Conservation (phyloP, 2,113 vertebrate species). For the Cranoglanis bouderius region DNA sequence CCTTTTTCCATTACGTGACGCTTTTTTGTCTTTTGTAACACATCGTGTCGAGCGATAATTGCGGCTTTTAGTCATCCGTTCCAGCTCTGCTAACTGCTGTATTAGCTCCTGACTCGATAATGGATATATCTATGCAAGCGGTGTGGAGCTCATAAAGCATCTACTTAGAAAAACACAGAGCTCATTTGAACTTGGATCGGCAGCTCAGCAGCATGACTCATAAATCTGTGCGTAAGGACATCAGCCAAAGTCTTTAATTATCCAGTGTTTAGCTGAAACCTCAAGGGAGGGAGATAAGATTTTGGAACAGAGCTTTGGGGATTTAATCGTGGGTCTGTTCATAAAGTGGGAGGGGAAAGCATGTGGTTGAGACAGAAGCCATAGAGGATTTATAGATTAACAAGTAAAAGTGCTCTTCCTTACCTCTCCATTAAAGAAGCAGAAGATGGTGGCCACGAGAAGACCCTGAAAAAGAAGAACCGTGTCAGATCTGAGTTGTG, state of each 20-base stretch:
- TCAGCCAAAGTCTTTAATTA: conserved; percentile 41
- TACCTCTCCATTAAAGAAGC: conserved; percentile 99
- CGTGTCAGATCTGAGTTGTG: not conserved
- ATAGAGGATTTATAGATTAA: conserved; percentile 10
- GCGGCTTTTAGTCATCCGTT: conserved; percentile 3
- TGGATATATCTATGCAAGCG: conserved; percentile 9
- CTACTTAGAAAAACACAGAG: conserved; percentile 17
- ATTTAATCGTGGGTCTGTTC: not conserved
- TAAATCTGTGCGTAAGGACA: conserved; percentile 15
- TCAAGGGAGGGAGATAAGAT: not conserved
- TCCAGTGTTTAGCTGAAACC: conserved; percentile 12
- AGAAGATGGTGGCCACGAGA: conserved; percentile 96
- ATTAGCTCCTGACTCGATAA: conserved; percentile 33
- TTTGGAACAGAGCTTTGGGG: conserved; percentile 26
- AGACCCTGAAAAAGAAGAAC: conserved; percentile 81
- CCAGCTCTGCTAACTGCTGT: not conserved
- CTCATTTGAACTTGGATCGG: conserved; percentile 23
- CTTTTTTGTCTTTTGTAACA: not conserved
- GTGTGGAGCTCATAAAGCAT: conserved; percentile 11
- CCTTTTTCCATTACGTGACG: not conserved
- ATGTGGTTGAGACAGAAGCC: not conserved
- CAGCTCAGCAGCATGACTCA: conserved; percentile 17
- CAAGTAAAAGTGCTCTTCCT: conserved; percentile 12
- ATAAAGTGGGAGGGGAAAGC: not conserved
- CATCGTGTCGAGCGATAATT: not conserved